phyloP scores from a whole-genome alignment of 2,113 vertebrate species.

The Nyctereutes procyonoides region DNA sequence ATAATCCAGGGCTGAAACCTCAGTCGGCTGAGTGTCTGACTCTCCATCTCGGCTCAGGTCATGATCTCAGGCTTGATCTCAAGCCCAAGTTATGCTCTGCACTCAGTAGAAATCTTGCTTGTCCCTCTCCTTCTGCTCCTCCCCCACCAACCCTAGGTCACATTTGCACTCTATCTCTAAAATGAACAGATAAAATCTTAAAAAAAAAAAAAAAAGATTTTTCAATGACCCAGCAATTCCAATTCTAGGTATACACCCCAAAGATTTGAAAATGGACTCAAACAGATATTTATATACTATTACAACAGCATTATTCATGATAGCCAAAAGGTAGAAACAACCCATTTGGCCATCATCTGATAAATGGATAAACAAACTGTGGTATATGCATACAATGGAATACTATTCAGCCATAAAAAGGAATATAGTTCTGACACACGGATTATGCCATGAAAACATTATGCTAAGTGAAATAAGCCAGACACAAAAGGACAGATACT shows the following conservation, averaged over 20 bases:
- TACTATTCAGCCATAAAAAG: not conserved
- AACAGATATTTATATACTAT: not conserved
- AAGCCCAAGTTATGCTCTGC: too few relatives aligned
- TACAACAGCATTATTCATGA: not conserved
- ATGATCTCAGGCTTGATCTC: too few relatives aligned
- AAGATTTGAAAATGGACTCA: not conserved
- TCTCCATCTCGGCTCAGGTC: too few relatives aligned
- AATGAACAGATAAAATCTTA: too few relatives aligned
- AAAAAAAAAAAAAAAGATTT: not conserved
- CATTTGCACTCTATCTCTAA: too few relatives aligned
- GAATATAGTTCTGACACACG: not conserved
- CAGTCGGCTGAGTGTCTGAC: too few relatives aligned
- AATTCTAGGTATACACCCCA: not conserved
- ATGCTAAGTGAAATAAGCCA: not conserved
- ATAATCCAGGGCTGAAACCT: too few relatives aligned
- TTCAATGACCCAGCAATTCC: not conserved
- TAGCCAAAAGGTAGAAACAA: not conserved
- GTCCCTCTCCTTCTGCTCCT: too few relatives aligned
- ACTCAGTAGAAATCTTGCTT: too few relatives aligned
- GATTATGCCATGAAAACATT: not conserved
- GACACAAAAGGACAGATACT: not conserved
- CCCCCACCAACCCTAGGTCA: too few relatives aligned
- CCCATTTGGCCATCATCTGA: not conserved
- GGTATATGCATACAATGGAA: not conserved
- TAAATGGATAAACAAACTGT: not conserved